phyloP scores from a whole-genome alignment of 2,888 invertebrate species.

The Carterocephalus palaemon region DNA sequence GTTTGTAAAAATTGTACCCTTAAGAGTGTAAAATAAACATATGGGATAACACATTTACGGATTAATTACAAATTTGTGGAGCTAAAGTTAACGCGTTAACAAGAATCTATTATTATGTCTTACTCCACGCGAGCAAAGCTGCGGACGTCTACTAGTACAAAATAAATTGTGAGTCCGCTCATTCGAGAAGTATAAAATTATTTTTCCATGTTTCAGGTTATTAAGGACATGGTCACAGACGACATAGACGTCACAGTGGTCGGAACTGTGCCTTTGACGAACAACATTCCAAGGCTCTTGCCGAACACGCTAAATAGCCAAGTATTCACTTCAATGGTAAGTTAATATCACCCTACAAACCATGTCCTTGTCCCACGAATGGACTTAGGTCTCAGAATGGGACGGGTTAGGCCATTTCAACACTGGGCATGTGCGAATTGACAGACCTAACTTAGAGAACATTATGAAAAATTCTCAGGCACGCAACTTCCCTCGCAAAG shows the following conservation, averaged over 20 bases:
- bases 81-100: too few species aligned
- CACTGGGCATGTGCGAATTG: background rate
- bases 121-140: too few species aligned
- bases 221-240: slow-evolving; percentile 41
- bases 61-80: too few species aligned
- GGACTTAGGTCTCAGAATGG: background rate
- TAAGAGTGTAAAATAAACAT: too few species aligned
- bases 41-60: too few species aligned
- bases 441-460: background rate
- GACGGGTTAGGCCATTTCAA: background rate
- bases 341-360: slow-evolving; percentile 15
- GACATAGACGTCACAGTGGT: slow-evolving; percentile 34
- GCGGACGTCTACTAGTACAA: too few species aligned
- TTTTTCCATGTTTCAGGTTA: too few species aligned
- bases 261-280: slow-evolving; percentile 24
- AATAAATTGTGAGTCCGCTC: too few species aligned
- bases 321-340: slow-evolving; percentile 48
- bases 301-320: slow-evolving; percentile 41
- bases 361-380: background rate
- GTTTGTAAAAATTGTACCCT: background rate
- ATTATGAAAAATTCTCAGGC: too few species aligned
- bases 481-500: background rate
- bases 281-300: slow-evolving; percentile 36
- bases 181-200: too few species aligned
- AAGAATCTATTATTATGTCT: too few species aligned